Evolutionary conservation across 2,797 vertebrate species (phyloP), one percentile per base, ranked within the genome.

Genomic region (Margarornis squamiger): DNA sequence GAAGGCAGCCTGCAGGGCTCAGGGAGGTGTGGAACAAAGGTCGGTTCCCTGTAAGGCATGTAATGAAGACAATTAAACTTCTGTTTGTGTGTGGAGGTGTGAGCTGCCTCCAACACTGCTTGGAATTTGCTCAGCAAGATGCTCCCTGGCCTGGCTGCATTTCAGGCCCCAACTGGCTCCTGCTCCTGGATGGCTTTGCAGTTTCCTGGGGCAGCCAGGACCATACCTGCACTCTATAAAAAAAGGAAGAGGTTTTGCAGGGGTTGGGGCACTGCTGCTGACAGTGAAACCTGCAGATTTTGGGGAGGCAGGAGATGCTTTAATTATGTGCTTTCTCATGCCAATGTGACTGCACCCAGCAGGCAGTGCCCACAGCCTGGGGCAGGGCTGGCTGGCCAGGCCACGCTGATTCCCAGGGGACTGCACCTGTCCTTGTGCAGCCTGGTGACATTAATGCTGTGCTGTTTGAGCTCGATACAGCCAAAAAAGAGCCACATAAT

Each of bases 51-150:
- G 18, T 59, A 65, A 92, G 82, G 92, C 91, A 38, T 1, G 1
- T 94, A 91, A 94, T 63, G 82, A 96, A 94, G 95, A 89, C 84
- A 88, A 48, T 96, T 94, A 94, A 89, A 91, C 95, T 91, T 59
- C 86, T 85, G 41, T 45, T 91, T 38, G 0, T 32, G 75, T 63
- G 54, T n/a, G 87, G 93, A 95, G 91, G 86, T 87, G 91, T 63
- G 86, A 94, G 76, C 87, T 3, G 1, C 82, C 70, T 81, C 76
- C 2, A 0, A 48, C 55, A 5, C 76, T 57, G 90, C 77, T 36
- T 52, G 72, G 92, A 81, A 87, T 93, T 74, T 77, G 52, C 63
- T 68, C 63, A 46, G 67, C 72, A 52, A 87, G 88, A 55, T 67
- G 65, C 85, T 95, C 72, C 49, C n/a, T 0, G 0, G 20, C 18